Base-by-base conservation (phyloP, 1,140 invertebrate species). In the Octopus sinensis region DNA sequence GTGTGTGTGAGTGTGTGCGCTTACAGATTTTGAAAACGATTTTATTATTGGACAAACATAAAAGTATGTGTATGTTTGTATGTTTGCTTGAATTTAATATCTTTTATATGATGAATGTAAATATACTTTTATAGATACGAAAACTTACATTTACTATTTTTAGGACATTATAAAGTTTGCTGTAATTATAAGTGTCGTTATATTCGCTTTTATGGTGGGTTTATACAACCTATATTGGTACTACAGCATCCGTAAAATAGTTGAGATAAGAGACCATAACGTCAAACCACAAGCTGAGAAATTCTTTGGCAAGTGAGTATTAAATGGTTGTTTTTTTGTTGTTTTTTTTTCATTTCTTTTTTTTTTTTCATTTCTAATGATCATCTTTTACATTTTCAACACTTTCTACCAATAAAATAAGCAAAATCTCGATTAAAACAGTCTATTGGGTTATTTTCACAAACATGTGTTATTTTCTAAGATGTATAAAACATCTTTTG, bases 91-190 rank as follows among this genome's bases (percentile, higher is more conserved):
- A 12, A 12, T 62, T 62, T 12, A 62, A 9, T 12, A 62, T 62
- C 17, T 17, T 62, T 62, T 9, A 62, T 17, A 62, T 12, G 17
- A 9, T 9, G 9, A 12, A 62, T 62, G 9, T 62, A 9, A 62
- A 12, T 12, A 17, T 62, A 62, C 1, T 62, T 62, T 12, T 62
- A 62, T 62, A 43, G 30, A 43, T 43, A 43, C 30, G 30, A 43
- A 43, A 43, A 43, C 30, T 43, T 43, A 43, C 30, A 43, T 43
- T 43, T 43, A 43, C 30, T 43, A 43, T 75, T 96, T 97, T 80
- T 95, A 97, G 93, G 97, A 98, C 90, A 98, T 98, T 81, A 94
- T 98, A 91, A 98, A 98, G 91, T 99, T 98, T 90, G 83, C 96
- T 90, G 96, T 97, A 85, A 93, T 99, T 80, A 97, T 97, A 90